phyloP scores from a whole-genome alignment of 1,140 invertebrate genomes.

The Ericerus pela region DNA sequence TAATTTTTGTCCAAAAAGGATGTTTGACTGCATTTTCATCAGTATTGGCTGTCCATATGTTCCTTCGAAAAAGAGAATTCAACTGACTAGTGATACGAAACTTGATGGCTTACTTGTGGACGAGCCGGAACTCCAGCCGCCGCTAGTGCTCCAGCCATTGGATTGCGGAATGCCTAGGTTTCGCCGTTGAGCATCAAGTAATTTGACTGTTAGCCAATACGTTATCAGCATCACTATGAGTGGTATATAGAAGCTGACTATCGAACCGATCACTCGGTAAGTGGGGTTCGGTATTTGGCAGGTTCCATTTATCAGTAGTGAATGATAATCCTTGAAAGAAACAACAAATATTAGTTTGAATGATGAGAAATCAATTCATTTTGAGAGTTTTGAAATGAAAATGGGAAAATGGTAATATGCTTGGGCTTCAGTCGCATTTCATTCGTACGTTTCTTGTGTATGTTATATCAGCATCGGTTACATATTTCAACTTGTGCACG shows the following conservation, averaged over 20 bases:
- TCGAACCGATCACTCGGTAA: constrained; percentile 82
- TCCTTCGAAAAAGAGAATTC: too few species aligned
- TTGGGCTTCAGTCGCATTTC: too few species aligned
- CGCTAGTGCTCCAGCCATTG: constrained; percentile 3
- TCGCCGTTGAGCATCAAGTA: constrained; percentile 59
- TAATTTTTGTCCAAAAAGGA: too few species aligned
- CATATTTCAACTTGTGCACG: too few species aligned
- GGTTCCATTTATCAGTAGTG: constrained; percentile 57
- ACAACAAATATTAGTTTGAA: constrained; percentile 13
- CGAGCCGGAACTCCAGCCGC: neutral
- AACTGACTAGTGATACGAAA: too few species aligned
- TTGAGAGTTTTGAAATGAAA: neutral
- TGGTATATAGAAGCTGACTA: constrained; percentile 92
- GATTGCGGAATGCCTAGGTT: constrained; percentile 34
- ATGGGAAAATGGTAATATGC: too few species aligned
- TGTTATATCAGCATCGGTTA: too few species aligned
- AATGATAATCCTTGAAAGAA: constrained; percentile 54
- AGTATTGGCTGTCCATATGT: too few species aligned
- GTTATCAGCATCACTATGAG: constrained; percentile 86
- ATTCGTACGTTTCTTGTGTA: too few species aligned
- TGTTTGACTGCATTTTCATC: too few species aligned
- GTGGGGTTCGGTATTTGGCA: constrained; percentile 76
- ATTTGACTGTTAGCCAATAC: constrained; percentile 73
- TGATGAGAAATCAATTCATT: neutral
- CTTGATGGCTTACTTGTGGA: neutral